A percentile compares a stretch with the other conserved stretches of the same genome.
Conservation (phyloP, 2,888 invertebrate species). For the Acleris sparsana region DNA sequence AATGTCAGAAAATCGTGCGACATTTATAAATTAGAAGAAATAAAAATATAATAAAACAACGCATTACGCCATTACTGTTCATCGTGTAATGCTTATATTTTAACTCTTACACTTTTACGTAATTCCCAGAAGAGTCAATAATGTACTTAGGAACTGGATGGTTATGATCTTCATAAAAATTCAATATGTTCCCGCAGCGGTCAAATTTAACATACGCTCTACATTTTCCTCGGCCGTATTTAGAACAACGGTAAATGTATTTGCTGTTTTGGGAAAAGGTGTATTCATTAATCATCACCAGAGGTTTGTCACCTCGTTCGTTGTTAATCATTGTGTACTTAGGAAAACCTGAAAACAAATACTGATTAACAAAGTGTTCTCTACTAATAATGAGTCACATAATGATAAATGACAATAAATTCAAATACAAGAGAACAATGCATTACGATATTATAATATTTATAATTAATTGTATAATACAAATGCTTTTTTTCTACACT, state of each 20-base stretch:
- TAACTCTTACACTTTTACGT: neutral
- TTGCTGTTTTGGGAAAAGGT: conserved; percentile 3
- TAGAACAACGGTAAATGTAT: conserved; percentile 10
- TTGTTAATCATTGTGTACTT: neutral
- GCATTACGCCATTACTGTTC: no score
- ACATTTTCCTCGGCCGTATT: conserved; percentile 5
- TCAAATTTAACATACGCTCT: neutral
- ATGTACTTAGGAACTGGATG: conserved; percentile 20
- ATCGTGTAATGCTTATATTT: no score
- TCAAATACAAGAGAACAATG: no score
- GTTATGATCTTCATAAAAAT: neutral
- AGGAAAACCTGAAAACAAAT: neutral
- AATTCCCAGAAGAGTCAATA: neutral
- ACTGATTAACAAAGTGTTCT: neutral
- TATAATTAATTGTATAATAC: no score
- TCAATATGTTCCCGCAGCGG: neutral
- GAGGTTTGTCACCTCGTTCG: neutral
- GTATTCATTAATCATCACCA: neutral
- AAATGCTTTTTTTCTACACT: neutral
- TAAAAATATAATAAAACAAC: no score
- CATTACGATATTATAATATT: no score
- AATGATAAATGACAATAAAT: no score
- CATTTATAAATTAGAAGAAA: no score
- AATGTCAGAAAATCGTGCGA: no score
- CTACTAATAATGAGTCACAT: neutral